Evolutionary conservation across 2,797 vertebrate genomes (phyloP), one percentile per base, ranked within the genome.

Genomic region (Heliangelus exortis): DNA sequence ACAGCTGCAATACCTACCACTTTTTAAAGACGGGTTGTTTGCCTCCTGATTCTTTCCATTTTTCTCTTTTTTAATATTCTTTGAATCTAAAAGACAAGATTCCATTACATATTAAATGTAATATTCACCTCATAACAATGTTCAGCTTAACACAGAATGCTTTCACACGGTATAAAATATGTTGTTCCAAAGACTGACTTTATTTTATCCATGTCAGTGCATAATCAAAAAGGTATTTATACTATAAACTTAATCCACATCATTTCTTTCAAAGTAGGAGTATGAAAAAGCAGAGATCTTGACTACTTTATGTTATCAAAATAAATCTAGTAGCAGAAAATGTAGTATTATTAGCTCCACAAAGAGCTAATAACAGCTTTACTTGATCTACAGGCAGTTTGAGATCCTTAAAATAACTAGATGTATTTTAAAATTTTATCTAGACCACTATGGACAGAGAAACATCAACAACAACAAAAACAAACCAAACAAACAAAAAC

Each of bases 1-100:
- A 71, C 69, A 84, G 87, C 91, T 97, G 91, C 79, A 96, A 97
- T 96, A 98, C 83, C 95, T 96, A 98, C 98, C 98, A 98, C 97
- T 98, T 87, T 96, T 93, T 59, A 97, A 90, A 93, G 97, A 95
- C n/a, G 98, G 92, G 94, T 97, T 98, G 89, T 97, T 93, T 92
- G 98, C 96, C 43, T 98, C 93, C 93, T 97, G 90, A 90, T 97
- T 97, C 95, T 98, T 98, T 88, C 98, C 98, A 76, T 97, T 89
- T 97, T 98, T 98, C 80, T 99, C 98, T 95, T 98, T 98, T 98
- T 98, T 98, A 89, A 97, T 95, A 93, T 98, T 98, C 98, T 98
- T 99, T 92, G 98, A 98, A 97, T 99, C 99, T 99, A 96, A 95
- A 98, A 96, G 97, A 96, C 83, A 97, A 97, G 97, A 96, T 97